These are phyloP conservation scores for Festucalex cinctus DNA, from an alignment of 2,113 vertebrate species.

Conservation along the genomic window DNA sequence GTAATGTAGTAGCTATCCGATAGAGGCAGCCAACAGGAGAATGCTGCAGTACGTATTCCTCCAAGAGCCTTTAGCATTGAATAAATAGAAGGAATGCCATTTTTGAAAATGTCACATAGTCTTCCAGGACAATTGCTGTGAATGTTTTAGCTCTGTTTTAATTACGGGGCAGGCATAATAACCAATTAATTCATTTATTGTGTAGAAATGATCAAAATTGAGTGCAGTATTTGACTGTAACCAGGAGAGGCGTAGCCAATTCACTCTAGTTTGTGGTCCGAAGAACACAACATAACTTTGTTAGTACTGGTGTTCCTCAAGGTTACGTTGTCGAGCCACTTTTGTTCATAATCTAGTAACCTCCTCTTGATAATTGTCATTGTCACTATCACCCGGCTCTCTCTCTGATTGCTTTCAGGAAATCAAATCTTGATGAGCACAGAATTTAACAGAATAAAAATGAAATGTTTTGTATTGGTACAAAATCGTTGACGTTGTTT, in stretches of 20 bases:
- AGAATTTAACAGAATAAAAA: too few relatives aligned
- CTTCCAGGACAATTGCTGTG: not conserved
- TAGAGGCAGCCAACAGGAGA: constrained; percentile 31
- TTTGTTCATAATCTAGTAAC: too few relatives aligned
- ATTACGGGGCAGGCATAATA: too few relatives aligned
- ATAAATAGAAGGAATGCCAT: constrained; percentile 12
- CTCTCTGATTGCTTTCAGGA: too few relatives aligned
- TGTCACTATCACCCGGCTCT: too few relatives aligned
- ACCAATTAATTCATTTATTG: not conserved
- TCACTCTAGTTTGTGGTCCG: not conserved
- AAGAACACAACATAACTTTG: not conserved
- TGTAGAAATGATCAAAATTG: constrained; percentile 2
- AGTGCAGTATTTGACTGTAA: constrained; percentile 1
- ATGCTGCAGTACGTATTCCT: not conserved
- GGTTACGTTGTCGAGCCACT: too few relatives aligned
- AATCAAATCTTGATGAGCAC: too few relatives aligned
- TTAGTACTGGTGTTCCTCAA: too few relatives aligned
- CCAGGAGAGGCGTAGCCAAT: not conserved
- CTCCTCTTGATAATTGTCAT: too few relatives aligned
- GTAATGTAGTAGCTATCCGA: constrained; percentile 41
- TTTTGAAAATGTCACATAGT: constrained; percentile 16
- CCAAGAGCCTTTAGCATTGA: constrained; percentile 4
- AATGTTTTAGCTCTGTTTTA: too few relatives aligned
- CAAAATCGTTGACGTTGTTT: too few relatives aligned
- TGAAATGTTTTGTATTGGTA: too few relatives aligned